A percentile compares a stretch with the other conserved stretches of the same genome.
Conservation (phyloP, 1,140 invertebrate genomes). For the Calephelis nemesis region DNA sequence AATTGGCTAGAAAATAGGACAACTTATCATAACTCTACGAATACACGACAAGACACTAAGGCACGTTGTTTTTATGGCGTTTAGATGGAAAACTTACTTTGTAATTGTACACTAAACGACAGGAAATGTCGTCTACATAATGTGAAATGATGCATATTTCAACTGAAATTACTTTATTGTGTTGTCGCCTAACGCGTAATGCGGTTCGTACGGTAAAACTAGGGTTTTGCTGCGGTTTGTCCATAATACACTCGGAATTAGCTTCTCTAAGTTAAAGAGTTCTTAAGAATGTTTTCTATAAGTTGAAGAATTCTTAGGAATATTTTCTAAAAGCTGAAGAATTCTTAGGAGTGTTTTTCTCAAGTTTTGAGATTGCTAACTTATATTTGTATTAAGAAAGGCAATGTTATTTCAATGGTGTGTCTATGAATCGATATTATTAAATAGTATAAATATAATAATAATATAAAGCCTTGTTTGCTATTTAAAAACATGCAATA, state of each 20-base stretch:
- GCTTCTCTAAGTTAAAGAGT: not conserved
- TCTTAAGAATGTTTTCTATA: not conserved
- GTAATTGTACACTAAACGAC: constrained; percentile 39
- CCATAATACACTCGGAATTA: not conserved
- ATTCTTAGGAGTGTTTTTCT: no score
- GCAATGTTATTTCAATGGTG: no score
- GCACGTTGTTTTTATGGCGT: constrained; percentile 41
- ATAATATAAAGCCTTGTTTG: no score
- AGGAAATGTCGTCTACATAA: constrained; percentile 31
- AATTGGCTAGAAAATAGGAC: constrained; percentile 46
- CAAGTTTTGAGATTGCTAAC: no score
- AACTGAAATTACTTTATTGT: constrained; percentile 16
- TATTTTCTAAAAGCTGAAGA: no score
- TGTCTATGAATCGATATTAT: no score
- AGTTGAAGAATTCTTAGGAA: not conserved
- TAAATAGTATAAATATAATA: no score
- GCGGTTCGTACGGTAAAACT: constrained; percentile 9
- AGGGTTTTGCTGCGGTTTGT: not conserved
- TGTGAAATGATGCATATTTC: constrained; percentile 14
- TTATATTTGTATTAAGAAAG: no score
- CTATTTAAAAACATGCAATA: no score
- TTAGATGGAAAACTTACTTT: constrained; percentile 44
- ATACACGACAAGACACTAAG: constrained; percentile 47
- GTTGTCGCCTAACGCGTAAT: constrained; percentile 13
- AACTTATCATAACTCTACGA: constrained; percentile 46